Evolutionary conservation across 2,888 invertebrate genomes (phyloP).

Genomic region (Anoplius nigerrimus): DNA sequence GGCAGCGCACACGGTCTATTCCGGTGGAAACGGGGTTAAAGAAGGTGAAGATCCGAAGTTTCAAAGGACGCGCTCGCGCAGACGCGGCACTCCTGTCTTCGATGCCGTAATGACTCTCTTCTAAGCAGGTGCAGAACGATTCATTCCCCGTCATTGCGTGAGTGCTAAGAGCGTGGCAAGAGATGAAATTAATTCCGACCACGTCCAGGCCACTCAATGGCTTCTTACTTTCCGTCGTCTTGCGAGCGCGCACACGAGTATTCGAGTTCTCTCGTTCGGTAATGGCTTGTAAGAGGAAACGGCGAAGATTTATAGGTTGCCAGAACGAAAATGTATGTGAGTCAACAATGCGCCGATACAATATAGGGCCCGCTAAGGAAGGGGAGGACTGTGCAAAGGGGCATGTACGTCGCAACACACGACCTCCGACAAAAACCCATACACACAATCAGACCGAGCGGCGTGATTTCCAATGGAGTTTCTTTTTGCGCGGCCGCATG

Average conservation of each 20-base stretch:
- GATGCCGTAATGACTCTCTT: conserved; percentile 34
- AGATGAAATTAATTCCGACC: conserved; percentile 58
- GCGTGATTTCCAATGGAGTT: conserved; percentile 65
- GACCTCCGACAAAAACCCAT: conserved; percentile 57
- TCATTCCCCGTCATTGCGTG: conserved; percentile 41
- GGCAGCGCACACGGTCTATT: no score
- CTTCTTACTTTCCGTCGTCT: conserved; percentile 54
- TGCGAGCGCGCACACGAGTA: conserved; percentile 35
- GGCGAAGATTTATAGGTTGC: conserved; percentile 70
- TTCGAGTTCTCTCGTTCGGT: conserved; percentile 59
- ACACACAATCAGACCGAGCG: conserved; percentile 48
- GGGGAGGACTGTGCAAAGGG: conserved; percentile 25
- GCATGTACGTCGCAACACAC: conserved; percentile 38
- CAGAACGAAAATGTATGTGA: conserved; percentile 63
- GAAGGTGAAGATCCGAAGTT: not conserved
- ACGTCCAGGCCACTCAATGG: conserved; percentile 53
- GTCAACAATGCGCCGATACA: conserved; percentile 67
- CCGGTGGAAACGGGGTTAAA: no score
- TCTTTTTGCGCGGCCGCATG: conserved; percentile 67
- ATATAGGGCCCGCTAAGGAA: conserved; percentile 40
- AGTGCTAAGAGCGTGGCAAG: conserved; percentile 37
- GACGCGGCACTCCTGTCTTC: conserved; percentile 24
- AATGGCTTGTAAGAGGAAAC: conserved; percentile 71
- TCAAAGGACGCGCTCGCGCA: no score
- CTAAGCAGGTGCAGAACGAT: conserved; percentile 51